Percentiles rank a stretch among this genome's conserved stretches.
Evolutionary conservation across 2,797 vertebrate genomes (phyloP).

Genomic region (Silurus aristotelis): DNA sequence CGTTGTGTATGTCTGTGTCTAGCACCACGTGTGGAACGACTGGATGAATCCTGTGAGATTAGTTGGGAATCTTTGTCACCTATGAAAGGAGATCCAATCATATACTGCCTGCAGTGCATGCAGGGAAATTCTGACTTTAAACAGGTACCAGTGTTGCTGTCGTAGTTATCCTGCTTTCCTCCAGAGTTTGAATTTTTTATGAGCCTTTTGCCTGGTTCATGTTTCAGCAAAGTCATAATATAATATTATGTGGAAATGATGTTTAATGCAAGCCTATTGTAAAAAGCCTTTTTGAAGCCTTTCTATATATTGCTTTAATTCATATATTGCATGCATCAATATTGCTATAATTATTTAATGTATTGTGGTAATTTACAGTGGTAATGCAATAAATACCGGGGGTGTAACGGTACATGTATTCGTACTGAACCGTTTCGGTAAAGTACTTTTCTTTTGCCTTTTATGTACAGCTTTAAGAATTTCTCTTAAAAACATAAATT

Average conservation of each 20-base stretch:
- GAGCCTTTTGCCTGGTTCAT: neutral
- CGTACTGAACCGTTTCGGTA: too few relatives aligned
- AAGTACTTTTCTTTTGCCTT: too few relatives aligned
- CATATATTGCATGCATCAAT: neutral
- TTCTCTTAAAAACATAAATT: too few relatives aligned
- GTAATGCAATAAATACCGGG: neutral
- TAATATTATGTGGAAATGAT: too few relatives aligned
- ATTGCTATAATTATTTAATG: neutral
- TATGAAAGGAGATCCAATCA: constrained; percentile 94
- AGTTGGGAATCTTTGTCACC: constrained; percentile 87
- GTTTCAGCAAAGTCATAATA: neutral
- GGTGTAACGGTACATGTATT: too few relatives aligned
- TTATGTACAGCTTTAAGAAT: too few relatives aligned
- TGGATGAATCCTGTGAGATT: constrained; percentile 91
- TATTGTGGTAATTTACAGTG: neutral
- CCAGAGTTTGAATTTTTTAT: neutral
- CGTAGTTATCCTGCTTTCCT: neutral
- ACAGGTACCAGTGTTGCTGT: constrained; percentile 77
- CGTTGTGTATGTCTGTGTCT: neutral
- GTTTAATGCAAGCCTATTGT: too few relatives aligned
- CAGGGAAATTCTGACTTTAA: constrained; percentile 93
- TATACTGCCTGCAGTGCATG: constrained; percentile 93
- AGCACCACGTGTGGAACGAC: constrained; percentile 90
- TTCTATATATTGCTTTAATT: neutral
- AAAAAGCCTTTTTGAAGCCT: neutral